Percentiles rank a stretch among this genome's conserved stretches.
These are phyloP conservation scores for Rutilus rutilus DNA, from an alignment of 2,113 vertebrate genomes.

Conservation along the genomic window DNA sequence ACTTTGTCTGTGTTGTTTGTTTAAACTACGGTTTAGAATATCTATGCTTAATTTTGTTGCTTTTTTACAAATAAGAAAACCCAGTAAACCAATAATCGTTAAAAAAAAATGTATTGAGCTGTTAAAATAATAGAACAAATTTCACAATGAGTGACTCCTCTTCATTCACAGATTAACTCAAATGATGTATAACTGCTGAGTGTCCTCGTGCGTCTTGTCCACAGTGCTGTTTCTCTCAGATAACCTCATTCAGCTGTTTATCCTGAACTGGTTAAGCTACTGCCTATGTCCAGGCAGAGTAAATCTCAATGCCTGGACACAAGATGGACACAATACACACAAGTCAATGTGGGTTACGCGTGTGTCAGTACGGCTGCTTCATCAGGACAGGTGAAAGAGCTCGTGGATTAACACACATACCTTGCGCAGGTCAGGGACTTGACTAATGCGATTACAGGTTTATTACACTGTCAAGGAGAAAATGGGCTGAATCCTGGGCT, in stretches of 20 bases:
- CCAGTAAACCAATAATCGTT: too few species aligned
- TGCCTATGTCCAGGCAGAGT: too few species aligned
- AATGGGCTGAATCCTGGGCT: background rate
- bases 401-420: conserved; percentile 6
- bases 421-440: background rate
- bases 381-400: background rate
- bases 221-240: background rate
- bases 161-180: background rate
- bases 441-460: background rate
- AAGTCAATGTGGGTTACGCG: background rate
- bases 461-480: background rate
- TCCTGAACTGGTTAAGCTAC: conserved; percentile 23
- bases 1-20: background rate
- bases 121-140: background rate
- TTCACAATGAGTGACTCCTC: background rate
- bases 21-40: background rate
- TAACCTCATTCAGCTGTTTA: conserved; percentile 1
- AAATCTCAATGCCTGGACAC: background rate
- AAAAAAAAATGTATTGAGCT: background rate
- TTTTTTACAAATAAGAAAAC: background rate
- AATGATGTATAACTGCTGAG: background rate
- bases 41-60: background rate
- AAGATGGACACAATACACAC: background rate
- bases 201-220: background rate
- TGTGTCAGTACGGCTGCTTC: background rate